Base-by-base conservation (phyloP, 2,113 vertebrate species). In the Platycercus adscitus region DNA sequence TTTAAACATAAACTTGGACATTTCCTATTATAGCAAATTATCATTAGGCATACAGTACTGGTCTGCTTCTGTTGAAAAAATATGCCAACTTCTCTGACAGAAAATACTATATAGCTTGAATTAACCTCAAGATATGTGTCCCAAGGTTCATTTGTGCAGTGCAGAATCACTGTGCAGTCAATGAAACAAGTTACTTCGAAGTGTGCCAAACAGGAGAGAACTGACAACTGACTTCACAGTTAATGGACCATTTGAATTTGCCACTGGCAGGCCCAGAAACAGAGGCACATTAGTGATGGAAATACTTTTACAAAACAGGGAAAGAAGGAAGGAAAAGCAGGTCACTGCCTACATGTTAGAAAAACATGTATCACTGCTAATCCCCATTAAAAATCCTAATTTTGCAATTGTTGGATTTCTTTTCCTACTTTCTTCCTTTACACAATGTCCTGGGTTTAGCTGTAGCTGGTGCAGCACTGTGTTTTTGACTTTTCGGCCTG, bases 1-100 rank as follows among this genome's bases (percentile, higher is more conserved):
- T 64, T 72, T 91, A 79, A 89, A 56, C 6, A 26, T 10, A 18
- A 65, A 52, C 56, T 47, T 55, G 65, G 29, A 68, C 2, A 3
- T 49, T 70, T 64, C 20, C 13, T 89, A 14, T 75, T 76, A 31
- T 10, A 75, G n/a, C 17, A 86, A 70, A 75, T 58, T 2, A 13
- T 52, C 33, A 21, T 61, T 0, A 0, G 15, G 18, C 1, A 1
- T 41, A 56, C 0, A 0, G 49, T 88, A 66, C 15, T 15, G 28
- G 7, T 53, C 46, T 81, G 29, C 10, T 70, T 39, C 43, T 89
- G 23, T 6, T 37, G 39, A 35, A 81, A 84, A 89, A 68, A 46
- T n/a, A 44, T 24, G 41, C 31, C 52, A 64, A 0, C 4, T 70
- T 56, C 37, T 68, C 70, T 80, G 58, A 37, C 26, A 83, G 47